Conservation (phyloP, 2,113 vertebrate species). For the Dromiciops gliroides region DNA sequence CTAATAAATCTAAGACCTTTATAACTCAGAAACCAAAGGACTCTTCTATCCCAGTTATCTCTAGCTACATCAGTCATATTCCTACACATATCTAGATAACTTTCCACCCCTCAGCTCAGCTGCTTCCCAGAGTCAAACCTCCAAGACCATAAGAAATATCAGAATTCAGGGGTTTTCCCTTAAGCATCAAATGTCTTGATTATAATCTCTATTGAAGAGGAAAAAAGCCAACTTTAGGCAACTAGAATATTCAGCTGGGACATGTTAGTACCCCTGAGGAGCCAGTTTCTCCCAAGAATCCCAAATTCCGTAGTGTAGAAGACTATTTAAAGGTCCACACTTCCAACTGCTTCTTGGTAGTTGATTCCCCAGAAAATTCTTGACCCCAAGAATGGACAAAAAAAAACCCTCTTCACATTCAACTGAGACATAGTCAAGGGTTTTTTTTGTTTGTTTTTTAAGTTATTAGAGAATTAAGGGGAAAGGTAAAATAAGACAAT, state of each 20-base stretch:
- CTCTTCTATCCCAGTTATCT: background rate
- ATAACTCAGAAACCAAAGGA: background rate
- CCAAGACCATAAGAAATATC: background rate
- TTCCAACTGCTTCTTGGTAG: background rate
- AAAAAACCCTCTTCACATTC: background rate
- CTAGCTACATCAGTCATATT: background rate
- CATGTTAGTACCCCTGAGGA: background rate
- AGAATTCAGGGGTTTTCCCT: background rate
- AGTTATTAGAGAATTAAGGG: background rate
- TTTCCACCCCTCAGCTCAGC: background rate
- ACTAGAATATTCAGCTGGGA: background rate
- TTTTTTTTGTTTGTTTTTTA: no score
- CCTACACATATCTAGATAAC: background rate
- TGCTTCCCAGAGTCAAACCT: background rate
- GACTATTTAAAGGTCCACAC: background rate
- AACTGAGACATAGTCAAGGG: background rate
- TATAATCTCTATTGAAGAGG: background rate
- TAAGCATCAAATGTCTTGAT: background rate
- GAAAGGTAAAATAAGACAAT: background rate
- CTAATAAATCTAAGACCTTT: background rate
- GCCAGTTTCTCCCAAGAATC: background rate
- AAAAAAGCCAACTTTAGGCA: background rate
- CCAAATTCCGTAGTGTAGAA: background rate
- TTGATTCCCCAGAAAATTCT: background rate
- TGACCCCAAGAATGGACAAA: background rate